These are phyloP conservation scores for Anguilla marmorata DNA, from an alignment of 2,797 vertebrate species.

Conservation along the genomic window DNA sequence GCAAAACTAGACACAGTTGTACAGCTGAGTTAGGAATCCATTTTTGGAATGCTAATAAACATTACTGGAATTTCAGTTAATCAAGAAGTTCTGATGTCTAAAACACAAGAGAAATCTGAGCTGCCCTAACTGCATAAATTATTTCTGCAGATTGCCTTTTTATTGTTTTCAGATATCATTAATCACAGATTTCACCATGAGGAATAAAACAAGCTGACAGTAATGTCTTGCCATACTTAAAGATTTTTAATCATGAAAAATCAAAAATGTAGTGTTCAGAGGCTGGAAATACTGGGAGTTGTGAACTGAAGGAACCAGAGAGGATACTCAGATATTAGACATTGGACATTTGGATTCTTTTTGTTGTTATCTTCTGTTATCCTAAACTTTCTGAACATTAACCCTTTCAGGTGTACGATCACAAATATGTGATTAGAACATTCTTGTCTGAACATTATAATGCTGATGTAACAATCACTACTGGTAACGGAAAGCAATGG, in stretches of 20 bases:
- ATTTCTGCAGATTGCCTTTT: background rate
- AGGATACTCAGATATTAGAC: background rate
- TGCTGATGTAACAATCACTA: no score
- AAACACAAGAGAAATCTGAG: background rate
- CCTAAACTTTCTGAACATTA: background rate
- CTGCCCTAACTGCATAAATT: background rate
- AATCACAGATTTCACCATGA: background rate
- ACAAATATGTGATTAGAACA: no score
- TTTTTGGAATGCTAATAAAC: background rate
- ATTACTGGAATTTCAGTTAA: background rate
- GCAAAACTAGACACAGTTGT: background rate
- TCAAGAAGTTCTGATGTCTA: background rate
- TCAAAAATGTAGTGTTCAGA: background rate
- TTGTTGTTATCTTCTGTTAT: background rate
- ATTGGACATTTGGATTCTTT: background rate
- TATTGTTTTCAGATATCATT: slow-evolving; percentile 23
- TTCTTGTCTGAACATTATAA: no score
- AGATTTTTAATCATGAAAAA: slow-evolving; percentile 10
- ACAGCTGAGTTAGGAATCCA: background rate
- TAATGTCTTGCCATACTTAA: slow-evolving; percentile 6
- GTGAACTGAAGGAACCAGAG: no score
- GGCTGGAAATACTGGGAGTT: no score
- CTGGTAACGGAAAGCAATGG: no score
- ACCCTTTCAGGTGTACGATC: background rate
- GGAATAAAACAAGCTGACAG: slow-evolving; percentile 10